Evolutionary conservation across 2,888 invertebrate genomes (phyloP).

Genomic region (Caenorhabditis afra): DNA sequence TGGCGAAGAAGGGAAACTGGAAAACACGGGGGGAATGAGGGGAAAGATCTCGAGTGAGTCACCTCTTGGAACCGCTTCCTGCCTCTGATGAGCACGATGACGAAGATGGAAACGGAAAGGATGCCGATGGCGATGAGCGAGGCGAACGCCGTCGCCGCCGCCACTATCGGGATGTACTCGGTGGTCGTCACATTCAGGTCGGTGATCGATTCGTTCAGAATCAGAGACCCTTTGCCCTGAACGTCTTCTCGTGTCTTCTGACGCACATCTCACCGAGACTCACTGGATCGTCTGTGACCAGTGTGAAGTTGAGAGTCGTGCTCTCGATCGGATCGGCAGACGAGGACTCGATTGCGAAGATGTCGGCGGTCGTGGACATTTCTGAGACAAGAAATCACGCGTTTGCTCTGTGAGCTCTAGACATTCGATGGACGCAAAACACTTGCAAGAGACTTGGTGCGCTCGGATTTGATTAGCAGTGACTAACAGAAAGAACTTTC

Average conservation of each 20-base stretch:
- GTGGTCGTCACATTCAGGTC: constrained; percentile 59
- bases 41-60: neutral
- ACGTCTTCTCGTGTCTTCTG: neutral
- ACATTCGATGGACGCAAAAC: constrained; percentile 7
- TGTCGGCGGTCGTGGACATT: constrained; percentile 19
- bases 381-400: constrained; percentile 19
- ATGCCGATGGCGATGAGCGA: constrained; percentile 52
- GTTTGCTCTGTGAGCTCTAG: constrained; percentile 31
- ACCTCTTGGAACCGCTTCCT: constrained; percentile 59
- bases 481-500: neutral
- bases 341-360: constrained; percentile 4
- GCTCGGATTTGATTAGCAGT: constrained; percentile 31
- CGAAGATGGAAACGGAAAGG: constrained; percentile 49
- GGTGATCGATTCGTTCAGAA: constrained; percentile 60
- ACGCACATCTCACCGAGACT: neutral
- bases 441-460: constrained; percentile 8
- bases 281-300: constrained; percentile 51
- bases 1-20: constrained; percentile 66
- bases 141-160: constrained; percentile 53
- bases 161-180: constrained; percentile 63
- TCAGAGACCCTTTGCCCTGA: constrained; percentile 54
- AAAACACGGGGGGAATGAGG: constrained; percentile 10
- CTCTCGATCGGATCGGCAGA: constrained; percentile 11
- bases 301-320: constrained; percentile 21
- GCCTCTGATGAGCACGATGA: constrained; percentile 57